These are phyloP conservation scores for Merluccius polli DNA, from an alignment of 2,797 vertebrate species.

Conservation along the genomic window DNA sequence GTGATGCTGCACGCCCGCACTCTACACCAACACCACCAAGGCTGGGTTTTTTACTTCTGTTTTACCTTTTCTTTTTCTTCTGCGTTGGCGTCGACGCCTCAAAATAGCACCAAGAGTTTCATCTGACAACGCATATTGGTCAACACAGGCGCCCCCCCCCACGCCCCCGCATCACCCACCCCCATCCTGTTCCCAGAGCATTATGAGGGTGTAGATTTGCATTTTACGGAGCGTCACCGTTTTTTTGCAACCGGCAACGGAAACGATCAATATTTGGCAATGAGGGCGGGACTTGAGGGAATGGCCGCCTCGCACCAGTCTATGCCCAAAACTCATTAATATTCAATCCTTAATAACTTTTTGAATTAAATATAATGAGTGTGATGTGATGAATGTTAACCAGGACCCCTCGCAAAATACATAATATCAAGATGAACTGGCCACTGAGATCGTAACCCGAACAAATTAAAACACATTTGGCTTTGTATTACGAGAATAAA, in stretches of 20 bases:
- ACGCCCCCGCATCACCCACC: background rate
- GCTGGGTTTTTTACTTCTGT: slow-evolving; percentile 1
- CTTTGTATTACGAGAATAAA: no score
- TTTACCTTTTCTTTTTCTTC: background rate
- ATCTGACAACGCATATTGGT: background rate
- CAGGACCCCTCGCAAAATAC: no score
- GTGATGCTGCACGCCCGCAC: slow-evolving; percentile 13
- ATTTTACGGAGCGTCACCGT: no score
- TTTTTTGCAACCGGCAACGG: background rate
- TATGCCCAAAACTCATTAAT: background rate
- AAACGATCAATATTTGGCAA: background rate
- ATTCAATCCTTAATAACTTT: no score
- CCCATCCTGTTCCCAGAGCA: no score
- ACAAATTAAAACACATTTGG: no score
- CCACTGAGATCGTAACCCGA: no score
- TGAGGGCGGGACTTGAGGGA: background rate
- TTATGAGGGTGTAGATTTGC: no score
- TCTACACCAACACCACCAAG: background rate
- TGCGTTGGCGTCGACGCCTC: background rate
- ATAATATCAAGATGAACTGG: no score
- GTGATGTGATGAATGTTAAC: no score
- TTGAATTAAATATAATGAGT: no score
- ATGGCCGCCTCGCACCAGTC: background rate
- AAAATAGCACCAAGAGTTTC: background rate
- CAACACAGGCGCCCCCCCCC: background rate